A percentile compares a stretch with the other conserved stretches of the same genome.
These are phyloP conservation scores for Microcebus ravelobensis DNA, from an alignment of 2,113 vertebrate genomes.

Conservation along the genomic window DNA sequence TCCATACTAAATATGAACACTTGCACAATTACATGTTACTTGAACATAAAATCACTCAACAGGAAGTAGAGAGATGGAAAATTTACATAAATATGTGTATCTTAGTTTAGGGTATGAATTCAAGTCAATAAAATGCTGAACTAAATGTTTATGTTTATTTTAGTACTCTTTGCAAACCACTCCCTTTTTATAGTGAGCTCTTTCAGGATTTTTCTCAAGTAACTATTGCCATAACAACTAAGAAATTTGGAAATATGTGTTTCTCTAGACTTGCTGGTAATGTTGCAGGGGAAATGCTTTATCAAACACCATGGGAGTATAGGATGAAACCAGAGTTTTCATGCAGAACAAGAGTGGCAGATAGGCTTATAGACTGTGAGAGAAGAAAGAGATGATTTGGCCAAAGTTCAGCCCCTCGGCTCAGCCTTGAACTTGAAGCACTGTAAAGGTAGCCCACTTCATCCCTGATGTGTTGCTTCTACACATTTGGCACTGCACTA, in stretches of 20 bases:
- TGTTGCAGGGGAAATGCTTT: not conserved
- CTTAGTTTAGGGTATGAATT: not conserved
- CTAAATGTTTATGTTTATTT: not conserved
- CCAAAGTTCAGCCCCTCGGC: not conserved
- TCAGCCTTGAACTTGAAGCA: not conserved
- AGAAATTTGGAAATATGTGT: not conserved
- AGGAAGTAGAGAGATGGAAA: not conserved
- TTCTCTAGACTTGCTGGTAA: not conserved
- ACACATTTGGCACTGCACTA: not conserved
- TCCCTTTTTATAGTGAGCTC: not conserved
- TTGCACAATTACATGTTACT: not conserved
- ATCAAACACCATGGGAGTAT: not conserved
- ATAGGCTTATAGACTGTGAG: not conserved
- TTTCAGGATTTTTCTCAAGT: not conserved
- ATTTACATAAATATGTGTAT: not conserved
- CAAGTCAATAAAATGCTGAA: not conserved
- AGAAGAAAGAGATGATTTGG: not conserved
- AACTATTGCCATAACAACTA: not conserved
- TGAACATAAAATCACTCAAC: conserved; percentile 11
- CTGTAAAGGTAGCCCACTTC: not conserved
- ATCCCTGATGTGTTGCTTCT: not conserved
- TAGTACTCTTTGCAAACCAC: not conserved
- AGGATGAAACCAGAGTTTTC: not conserved
- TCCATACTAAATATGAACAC: not conserved
- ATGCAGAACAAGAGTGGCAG: not conserved